phyloP scores from a whole-genome alignment of 2,888 invertebrate species.

The Schizotus pectinicornis region DNA sequence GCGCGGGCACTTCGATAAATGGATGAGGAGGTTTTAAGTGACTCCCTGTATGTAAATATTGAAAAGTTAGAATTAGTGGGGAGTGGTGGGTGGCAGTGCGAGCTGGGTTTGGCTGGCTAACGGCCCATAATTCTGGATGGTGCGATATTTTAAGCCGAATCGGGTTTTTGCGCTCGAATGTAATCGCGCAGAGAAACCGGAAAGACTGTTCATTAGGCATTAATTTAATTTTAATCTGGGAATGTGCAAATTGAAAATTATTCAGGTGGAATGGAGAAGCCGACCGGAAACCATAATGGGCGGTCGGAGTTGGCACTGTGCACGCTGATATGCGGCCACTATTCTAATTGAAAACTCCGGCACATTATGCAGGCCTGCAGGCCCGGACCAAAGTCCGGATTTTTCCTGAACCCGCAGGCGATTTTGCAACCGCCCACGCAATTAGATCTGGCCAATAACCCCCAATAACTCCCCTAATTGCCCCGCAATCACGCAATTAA shows the following conservation, averaged over 20 bases:
- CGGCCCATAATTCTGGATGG: not conserved
- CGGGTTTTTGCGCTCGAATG: slow-evolving; percentile 6
- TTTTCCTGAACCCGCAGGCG: too few relatives aligned
- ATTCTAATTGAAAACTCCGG: slow-evolving; percentile 48
- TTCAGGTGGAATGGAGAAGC: slow-evolving; percentile 53
- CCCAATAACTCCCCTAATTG: too few relatives aligned
- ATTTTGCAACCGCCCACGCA: too few relatives aligned
- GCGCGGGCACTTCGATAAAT: too few relatives aligned
- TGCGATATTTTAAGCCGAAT: slow-evolving; percentile 5
- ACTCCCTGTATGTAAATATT: too few relatives aligned
- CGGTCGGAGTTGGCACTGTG: slow-evolving; percentile 45
- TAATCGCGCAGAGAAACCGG: slow-evolving; percentile 16
- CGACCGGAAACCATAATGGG: slow-evolving; percentile 54
- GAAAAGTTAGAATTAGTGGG: too few relatives aligned
- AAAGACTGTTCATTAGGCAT: slow-evolving; percentile 52
- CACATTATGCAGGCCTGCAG: not conserved
- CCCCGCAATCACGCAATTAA: too few relatives aligned
- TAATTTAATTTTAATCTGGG: slow-evolving; percentile 54
- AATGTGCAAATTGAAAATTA: slow-evolving; percentile 55
- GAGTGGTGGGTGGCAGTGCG: too few relatives aligned
- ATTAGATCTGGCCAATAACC: too few relatives aligned
- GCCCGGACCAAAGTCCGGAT: too few relatives aligned
- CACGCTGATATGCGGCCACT: slow-evolving; percentile 43
- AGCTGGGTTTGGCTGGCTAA: too few relatives aligned
- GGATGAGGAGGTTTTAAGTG: too few relatives aligned